Evolutionary conservation across 2,888 invertebrate species (phyloP).

Genomic region (Eulithis testata): DNA sequence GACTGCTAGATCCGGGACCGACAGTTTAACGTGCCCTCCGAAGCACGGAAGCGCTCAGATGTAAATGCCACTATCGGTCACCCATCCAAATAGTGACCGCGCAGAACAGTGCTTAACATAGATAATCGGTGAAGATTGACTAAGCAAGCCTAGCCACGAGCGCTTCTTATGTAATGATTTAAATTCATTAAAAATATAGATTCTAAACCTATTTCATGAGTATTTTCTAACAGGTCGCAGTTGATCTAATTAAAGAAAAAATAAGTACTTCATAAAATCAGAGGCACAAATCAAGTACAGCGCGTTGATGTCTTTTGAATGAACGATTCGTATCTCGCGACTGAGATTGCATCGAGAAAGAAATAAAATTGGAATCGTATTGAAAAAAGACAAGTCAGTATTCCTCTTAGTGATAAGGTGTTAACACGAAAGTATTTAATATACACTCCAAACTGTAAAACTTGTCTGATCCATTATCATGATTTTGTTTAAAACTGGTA

Average conservation of each 20-base stretch:
- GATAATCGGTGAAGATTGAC: too few species aligned
- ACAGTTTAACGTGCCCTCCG: too few species aligned
- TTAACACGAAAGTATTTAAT: constrained; percentile 5
- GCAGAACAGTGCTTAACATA: too few species aligned
- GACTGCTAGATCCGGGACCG: too few species aligned
- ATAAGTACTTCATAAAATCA: constrained; percentile 7
- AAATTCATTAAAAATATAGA: too few species aligned
- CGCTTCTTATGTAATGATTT: too few species aligned
- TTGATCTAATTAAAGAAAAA: background rate
- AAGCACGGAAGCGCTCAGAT: too few species aligned
- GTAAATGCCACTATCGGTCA: too few species aligned
- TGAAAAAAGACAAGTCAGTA: constrained; percentile 10
- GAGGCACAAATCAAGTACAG: constrained; percentile 21
- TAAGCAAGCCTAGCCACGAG: too few species aligned
- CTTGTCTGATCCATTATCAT: constrained; percentile 11
- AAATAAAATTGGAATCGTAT: constrained; percentile 13
- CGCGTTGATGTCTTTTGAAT: constrained; percentile 37
- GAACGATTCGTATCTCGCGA: constrained; percentile 13
- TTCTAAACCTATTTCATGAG: too few species aligned
- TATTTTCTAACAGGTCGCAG: too few species aligned
- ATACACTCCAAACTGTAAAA: constrained; percentile 18
- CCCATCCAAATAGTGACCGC: too few species aligned
- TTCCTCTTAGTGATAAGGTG: constrained; percentile 9
- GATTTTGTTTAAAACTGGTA: constrained; percentile 8
- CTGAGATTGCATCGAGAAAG: constrained; percentile 15